Percentiles rank a stretch among this genome's conserved stretches.
Conservation (phyloP, 1,140 invertebrate species). For the Ips typographus region DNA sequence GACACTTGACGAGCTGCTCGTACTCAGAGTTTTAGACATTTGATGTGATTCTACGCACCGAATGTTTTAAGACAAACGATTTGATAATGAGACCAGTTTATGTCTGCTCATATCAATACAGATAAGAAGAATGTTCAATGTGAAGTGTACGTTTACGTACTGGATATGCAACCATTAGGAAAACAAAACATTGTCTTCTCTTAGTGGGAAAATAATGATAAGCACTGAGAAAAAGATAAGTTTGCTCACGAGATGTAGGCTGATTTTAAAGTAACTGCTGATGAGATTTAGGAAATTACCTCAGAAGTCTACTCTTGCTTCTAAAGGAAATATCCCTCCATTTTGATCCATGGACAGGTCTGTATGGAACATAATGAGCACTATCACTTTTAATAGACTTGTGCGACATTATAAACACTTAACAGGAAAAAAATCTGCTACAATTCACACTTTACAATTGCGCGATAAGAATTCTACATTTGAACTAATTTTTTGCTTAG, state of each 20-base stretch:
- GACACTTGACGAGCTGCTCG: conserved; percentile 23
- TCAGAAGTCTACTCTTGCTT: conserved; percentile 8
- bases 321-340: conserved; percentile 8
- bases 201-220: background rate
- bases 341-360: background rate
- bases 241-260: background rate
- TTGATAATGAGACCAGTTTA: background rate
- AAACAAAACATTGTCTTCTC: background rate
- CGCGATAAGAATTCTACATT: no score
- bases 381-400: no score
- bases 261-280: background rate
- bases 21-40: conserved; percentile 26
- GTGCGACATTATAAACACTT: no score
- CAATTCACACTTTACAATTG: no score
- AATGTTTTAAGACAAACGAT: background rate
- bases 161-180: background rate
- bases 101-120: conserved; percentile 9
- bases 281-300: background rate
- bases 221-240: conserved; percentile 1
- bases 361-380: no score
- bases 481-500: background rate
- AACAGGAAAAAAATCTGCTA: no score
- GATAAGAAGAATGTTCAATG: conserved; percentile 10
- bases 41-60: conserved; percentile 12
- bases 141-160: background rate